Percentiles rank a stretch among this genome's conserved stretches.
Conservation (phyloP, 64 coral and sea anemone species). For the Montipora capricornis region DNA sequence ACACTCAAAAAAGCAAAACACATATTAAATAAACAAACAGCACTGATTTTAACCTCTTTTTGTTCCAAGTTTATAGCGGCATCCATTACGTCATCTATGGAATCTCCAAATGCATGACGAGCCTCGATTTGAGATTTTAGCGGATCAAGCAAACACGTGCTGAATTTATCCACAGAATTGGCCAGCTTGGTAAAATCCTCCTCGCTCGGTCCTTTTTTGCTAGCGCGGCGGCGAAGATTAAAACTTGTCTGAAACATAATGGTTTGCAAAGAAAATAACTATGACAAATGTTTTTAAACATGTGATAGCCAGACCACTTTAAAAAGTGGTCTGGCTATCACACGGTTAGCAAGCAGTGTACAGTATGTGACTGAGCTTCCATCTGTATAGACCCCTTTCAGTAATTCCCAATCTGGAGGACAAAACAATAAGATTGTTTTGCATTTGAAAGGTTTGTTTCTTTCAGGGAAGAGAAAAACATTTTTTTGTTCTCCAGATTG, state of each 20-base stretch:
- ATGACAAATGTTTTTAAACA: neutral
- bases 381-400: too few relatives aligned
- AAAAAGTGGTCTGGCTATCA: too few relatives aligned
- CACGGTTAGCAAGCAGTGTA: too few relatives aligned
- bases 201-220: constrained; percentile 4
- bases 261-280: too few relatives aligned
- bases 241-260: constrained; percentile 11
- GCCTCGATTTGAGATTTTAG: neutral
- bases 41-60: neutral
- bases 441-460: too few relatives aligned
- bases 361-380: too few relatives aligned
- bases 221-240: neutral
- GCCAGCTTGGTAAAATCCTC: neutral
- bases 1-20: neutral
- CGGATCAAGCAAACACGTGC: neutral
- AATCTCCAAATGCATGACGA: constrained; percentile 1
- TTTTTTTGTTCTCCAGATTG: too few relatives aligned
- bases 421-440: too few relatives aligned
- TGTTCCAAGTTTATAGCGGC: neutral
- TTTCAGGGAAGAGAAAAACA: too few relatives aligned
- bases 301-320: too few relatives aligned
- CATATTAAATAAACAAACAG: neutral
- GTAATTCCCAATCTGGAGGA: too few relatives aligned
- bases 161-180: constrained; percentile 1
- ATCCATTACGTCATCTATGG: neutral